These are phyloP conservation scores for Drosophila ironensis DNA, from an alignment of 1,140 invertebrate species.

Conservation along the genomic window DNA sequence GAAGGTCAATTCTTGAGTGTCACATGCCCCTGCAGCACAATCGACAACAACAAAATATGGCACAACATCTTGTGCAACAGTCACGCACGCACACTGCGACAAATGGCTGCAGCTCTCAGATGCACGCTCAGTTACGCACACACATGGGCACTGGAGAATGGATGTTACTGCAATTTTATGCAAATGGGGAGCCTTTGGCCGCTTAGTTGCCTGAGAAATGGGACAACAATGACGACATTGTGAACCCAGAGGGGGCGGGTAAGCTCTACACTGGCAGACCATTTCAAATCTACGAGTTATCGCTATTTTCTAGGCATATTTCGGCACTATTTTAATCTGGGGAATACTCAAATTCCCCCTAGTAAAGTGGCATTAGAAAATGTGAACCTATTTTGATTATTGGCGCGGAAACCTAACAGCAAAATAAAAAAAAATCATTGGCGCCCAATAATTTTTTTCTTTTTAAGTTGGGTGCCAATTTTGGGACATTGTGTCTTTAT, in stretches of 20 bases:
- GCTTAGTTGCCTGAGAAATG: constrained; percentile 41
- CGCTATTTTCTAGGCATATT: too few relatives aligned
- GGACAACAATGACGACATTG: constrained; percentile 28
- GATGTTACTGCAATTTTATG: constrained; percentile 42
- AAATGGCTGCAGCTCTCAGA: not conserved
- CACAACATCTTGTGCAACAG: constrained; percentile 32
- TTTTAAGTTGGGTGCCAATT: too few relatives aligned
- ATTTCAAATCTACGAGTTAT: too few relatives aligned
- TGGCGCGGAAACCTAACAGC: too few relatives aligned
- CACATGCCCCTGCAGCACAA: constrained; percentile 3
- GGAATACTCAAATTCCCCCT: too few relatives aligned
- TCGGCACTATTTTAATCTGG: too few relatives aligned
- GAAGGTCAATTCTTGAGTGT: constrained; percentile 26
- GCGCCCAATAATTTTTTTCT: too few relatives aligned
- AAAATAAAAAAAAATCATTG: too few relatives aligned
- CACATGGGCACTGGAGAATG: not conserved
- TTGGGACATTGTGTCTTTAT: too few relatives aligned
- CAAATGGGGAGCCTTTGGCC: constrained; percentile 23
- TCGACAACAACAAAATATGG: not conserved
- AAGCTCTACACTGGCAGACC: not conserved
- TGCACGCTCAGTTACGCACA: not conserved
- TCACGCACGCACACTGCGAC: constrained; percentile 12
- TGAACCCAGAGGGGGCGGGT: not conserved
- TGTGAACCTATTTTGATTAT: too few relatives aligned
- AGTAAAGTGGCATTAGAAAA: too few relatives aligned